Evolutionary conservation across 2,797 vertebrate genomes (phyloP), one percentile per base, ranked within the genome.

Genomic region (Cynodonichthys magdalenae): DNA sequence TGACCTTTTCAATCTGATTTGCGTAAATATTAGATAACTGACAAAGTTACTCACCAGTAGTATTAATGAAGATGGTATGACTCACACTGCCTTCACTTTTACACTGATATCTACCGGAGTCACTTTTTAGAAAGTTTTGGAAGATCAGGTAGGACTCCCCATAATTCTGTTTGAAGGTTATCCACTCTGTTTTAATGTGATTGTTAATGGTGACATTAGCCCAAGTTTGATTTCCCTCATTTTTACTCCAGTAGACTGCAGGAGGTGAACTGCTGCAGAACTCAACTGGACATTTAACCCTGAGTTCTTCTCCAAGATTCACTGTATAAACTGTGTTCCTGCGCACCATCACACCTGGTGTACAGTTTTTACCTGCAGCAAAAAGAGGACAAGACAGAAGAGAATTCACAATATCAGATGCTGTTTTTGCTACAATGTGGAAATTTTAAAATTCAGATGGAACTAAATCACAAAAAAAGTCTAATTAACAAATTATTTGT

Each of bases 331-430:
- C 11, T 14, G 59, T 51, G 47, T 42, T 42, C 3, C 34, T 15
- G 0, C 20, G 17, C 3, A 51, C 34, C 8, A 6, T 6, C 4
- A 29, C 3, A 9, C 41, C 34, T 4, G 17, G 4, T 39, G 19
- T n/a, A 34, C 58, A 60, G 3, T 28, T 1, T 0, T 42, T 8
- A 29, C 9, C 59, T 62, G 14, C n/a, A 39, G 19, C 36, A 44
- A 15, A 4, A 44, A 28, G n/a, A n/a, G 29, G 29, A 19, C 11
- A 17, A 28, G 20, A 3, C 15, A 29, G 29, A 52, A 11, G 86
- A 90, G 87, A 94, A 89, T 11, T 29, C 4, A 46, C 6, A 47
- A 3, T 11, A 1, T 20, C 27, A 14, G 11, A 7, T 53, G 0
- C 28, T 36, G 34, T n/a, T 36, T 18, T 6, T n/a, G 29, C 31